Base-by-base conservation (phyloP, 2,888 invertebrate species). In the Thymelicus lineola region DNA sequence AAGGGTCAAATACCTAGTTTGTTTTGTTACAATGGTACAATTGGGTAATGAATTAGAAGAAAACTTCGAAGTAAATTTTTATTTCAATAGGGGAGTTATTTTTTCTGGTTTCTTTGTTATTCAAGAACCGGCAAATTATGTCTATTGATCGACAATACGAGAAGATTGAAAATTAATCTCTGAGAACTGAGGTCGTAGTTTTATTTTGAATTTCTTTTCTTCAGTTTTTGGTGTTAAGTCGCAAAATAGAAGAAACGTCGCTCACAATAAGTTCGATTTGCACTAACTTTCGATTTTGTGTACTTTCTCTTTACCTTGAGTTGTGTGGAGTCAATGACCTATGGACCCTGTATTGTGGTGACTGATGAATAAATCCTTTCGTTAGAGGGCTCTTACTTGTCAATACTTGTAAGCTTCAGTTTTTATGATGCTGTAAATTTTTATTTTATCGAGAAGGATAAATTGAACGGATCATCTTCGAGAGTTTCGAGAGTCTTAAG, bases 271-370 rank as follows among this genome's bases (percentile, higher is more conserved):
- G 15, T 58, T 68, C 20, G 62, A 69, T 63, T 69, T 15, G 58
- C 38, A 48, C n/a, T 36, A 50, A 88, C 89, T 90, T 89, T 90
- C 89, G 81, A 84, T 82, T 82, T 79, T 72, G 78, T 82, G 68
- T 75, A 80, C 90, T 90, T 90, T 90, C 90, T 85, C 89, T 86
- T 79, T 80, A 82, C 85, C 84, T 86, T 85, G 87, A 76, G 79
- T 79, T 65, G 70, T 70, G 71, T 66, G 67, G 67, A 74, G 76
- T 61, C 75, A 75, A 70, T 77, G 75, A 78, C 76, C 78, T 73
- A 72, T n/a, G 67, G 28, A 28, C 28, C 28, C 28, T 28, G 28
- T 28, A 5, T 28, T 28, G 28, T 28, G 28, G 28, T 69, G 69
- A 68, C 58, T 71, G 72, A 72, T 67, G 46, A 35, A 50, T 46